Conservation (phyloP, 2,113 vertebrate species). For the Cyprinodon brontotheroides region DNA sequence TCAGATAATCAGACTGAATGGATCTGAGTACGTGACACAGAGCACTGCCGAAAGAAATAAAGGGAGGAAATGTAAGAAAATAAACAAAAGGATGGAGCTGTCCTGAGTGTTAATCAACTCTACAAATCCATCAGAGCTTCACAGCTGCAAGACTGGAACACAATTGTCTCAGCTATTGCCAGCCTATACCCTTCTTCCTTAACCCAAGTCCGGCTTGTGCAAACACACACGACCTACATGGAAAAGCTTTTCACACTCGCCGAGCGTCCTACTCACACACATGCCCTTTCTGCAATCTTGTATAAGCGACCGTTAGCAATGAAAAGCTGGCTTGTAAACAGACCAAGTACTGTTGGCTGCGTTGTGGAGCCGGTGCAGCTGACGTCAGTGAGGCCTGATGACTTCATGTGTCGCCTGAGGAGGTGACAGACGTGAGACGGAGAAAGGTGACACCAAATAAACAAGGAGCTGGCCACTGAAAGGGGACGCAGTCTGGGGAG, state of each 20-base stretch:
- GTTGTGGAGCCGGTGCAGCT: conserved; percentile 33
- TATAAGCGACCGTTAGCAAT: conserved; percentile 49
- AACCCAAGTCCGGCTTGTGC: conserved; percentile 45
- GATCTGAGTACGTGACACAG: conserved; percentile 20
- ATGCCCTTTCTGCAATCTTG: conserved; percentile 28
- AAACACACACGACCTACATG: conserved; percentile 70
- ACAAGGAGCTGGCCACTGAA: neutral
- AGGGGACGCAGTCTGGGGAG: neutral
- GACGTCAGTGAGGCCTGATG: conserved; percentile 56
- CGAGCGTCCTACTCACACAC: neutral
- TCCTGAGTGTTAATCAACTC: conserved; percentile 37
- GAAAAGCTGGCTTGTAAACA: conserved; percentile 51
- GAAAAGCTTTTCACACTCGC: conserved; percentile 6
- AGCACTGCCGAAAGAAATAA: neutral
- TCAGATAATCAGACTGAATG: conserved; percentile 6
- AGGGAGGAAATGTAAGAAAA: neutral
- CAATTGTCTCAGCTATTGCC: conserved; percentile 46
- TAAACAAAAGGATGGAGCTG: conserved; percentile 9
- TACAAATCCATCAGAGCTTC: conserved; percentile 46
- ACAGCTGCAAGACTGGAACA: conserved; percentile 42
- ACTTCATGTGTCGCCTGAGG: conserved; percentile 43
- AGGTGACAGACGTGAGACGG: conserved; percentile 26
- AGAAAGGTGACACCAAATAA: conserved; percentile 43
- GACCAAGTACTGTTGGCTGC: conserved; percentile 42
- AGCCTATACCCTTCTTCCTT: conserved; percentile 35